Percentiles rank a stretch among this genome's conserved stretches.
Conservation (phyloP, 2,888 invertebrate genomes). For the Micoletzkya japonica region DNA sequence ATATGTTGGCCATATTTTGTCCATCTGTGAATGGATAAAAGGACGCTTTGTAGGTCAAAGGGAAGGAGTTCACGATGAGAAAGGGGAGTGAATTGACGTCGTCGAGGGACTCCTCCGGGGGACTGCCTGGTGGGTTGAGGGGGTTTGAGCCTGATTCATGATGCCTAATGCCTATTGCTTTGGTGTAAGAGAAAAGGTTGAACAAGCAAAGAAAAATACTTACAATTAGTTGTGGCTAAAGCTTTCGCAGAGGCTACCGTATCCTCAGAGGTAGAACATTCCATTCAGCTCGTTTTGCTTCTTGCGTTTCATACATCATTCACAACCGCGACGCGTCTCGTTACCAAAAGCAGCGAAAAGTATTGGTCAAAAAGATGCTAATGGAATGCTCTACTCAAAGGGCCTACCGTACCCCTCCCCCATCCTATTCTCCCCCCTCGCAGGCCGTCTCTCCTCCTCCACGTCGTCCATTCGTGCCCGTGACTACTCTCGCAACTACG, state of each 20-base stretch:
- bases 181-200: neutral
- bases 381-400: too few relatives aligned
- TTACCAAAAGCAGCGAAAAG: too few relatives aligned
- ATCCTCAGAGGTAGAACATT: too few relatives aligned
- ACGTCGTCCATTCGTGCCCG: constrained; percentile 42
- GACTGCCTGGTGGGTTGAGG: constrained; percentile 11
- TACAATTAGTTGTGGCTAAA: neutral
- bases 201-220: neutral
- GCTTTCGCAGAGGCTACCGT: neutral
- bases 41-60: too few relatives aligned
- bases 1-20: too few relatives aligned
- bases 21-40: too few relatives aligned
- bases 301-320: neutral
- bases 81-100: constrained; percentile 17
- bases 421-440: neutral
- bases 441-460: constrained; percentile 40
- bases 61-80: constrained; percentile 7
- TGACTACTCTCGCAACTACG: constrained; percentile 36
- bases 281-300: neutral
- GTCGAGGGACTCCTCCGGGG: constrained; percentile 12
- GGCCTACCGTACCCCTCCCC: too few relatives aligned
- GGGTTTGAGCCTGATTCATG: too few relatives aligned
- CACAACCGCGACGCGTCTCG: neutral
- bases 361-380: too few relatives aligned
- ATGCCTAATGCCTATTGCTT: too few relatives aligned